Percentiles rank a stretch among this genome's conserved stretches.
Evolutionary conservation across 2,113 vertebrate genomes (phyloP).

Genomic region (Melanerpes aurifrons): DNA sequence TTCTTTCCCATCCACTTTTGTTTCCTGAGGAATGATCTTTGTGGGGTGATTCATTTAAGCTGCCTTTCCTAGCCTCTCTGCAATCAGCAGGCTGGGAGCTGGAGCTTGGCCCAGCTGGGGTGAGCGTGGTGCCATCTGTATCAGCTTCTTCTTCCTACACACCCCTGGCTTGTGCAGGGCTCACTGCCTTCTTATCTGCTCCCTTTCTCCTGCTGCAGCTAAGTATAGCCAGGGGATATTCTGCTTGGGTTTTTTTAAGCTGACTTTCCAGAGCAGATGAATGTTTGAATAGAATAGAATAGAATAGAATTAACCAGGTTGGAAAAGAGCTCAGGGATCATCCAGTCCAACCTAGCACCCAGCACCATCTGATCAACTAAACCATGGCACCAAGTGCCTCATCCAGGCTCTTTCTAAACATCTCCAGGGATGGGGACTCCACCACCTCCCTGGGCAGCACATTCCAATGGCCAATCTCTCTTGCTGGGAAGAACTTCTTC

Average conservation of each 20-base stretch:
- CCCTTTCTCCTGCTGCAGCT: not conserved
- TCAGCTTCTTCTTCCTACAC: not conserved
- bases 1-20: not conserved
- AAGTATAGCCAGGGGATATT: not conserved
- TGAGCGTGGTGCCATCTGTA: slow-evolving; percentile 23
- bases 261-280: not conserved
- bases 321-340: too few relatives aligned
- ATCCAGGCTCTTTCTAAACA: too few relatives aligned
- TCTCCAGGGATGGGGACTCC: too few relatives aligned
- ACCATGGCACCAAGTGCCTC: too few relatives aligned
- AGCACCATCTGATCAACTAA: too few relatives aligned
- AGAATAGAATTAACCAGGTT: too few relatives aligned
- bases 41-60: slow-evolving; percentile 28
- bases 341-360: too few relatives aligned
- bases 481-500: too few relatives aligned
- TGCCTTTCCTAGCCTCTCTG: not conserved
- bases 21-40: slow-evolving; percentile 9
- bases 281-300: not conserved
- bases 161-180: not conserved
- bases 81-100: slow-evolving; percentile 7
- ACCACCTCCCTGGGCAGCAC: too few relatives aligned
- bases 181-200: not conserved
- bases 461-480: too few relatives aligned
- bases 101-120: slow-evolving; percentile 27
- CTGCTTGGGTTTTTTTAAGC: not conserved